Percentiles rank a stretch among this genome's conserved stretches.
phyloP scores from a whole-genome alignment of 2,797 vertebrate species.

The Cryptoprocta ferox region DNA sequence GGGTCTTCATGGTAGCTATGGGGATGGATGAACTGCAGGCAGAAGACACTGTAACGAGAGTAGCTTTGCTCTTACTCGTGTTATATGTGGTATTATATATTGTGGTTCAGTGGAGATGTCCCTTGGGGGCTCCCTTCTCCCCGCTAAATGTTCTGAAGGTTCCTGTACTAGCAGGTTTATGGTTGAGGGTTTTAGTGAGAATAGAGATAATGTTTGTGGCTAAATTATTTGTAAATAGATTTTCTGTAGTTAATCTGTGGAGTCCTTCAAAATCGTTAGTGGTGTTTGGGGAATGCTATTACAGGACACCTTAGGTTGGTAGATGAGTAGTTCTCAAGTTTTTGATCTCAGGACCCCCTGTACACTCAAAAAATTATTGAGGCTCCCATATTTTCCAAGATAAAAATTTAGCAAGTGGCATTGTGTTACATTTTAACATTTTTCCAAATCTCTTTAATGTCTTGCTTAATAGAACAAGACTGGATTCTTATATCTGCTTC shows the following conservation, averaged over 20 bases:
- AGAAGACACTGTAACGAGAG: not conserved
- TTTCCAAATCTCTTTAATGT: not conserved
- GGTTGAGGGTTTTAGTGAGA: not conserved
- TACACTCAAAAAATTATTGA: not conserved
- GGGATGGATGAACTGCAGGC: not conserved
- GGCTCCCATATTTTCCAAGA: not conserved
- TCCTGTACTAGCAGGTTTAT: not conserved
- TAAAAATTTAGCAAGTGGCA: not conserved
- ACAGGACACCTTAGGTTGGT: not conserved
- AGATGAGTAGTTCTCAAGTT: not conserved
- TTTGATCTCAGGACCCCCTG: not conserved
- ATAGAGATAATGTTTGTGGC: not conserved
- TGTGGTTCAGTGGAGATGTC: not conserved
- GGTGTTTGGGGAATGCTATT: not conserved
- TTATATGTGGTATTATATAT: not conserved
- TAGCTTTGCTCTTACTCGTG: not conserved
- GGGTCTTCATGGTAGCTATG: not conserved
- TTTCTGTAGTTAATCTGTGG: not conserved
- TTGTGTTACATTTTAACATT: not conserved
- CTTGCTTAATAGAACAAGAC: not conserved
- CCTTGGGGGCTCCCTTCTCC: not conserved
- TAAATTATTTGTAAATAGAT: slow-evolving; percentile 2
- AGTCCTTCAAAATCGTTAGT: not conserved
- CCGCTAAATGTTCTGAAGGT: not conserved
- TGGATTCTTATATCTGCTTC: not conserved